Evolutionary conservation across 2,888 invertebrate genomes (phyloP).

Genomic region (Volucella bombylans): DNA sequence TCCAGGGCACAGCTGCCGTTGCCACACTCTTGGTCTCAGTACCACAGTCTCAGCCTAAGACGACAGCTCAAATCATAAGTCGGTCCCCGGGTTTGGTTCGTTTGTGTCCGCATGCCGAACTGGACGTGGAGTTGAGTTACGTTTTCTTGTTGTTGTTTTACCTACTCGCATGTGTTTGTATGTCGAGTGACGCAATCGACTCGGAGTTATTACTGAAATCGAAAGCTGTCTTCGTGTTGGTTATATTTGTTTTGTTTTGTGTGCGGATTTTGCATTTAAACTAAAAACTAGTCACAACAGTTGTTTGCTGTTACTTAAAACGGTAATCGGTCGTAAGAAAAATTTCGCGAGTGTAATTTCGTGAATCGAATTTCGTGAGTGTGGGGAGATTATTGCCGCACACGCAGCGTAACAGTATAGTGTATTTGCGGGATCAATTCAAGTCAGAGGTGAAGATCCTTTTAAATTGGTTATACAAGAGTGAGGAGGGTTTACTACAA

Average conservation of each 20-base stretch:
- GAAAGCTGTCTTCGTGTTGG: constrained; percentile 55
- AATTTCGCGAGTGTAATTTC: constrained; percentile 26
- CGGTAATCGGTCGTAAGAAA: constrained; percentile 43
- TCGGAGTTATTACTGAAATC: constrained; percentile 56
- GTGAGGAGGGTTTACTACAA: too few relatives aligned
- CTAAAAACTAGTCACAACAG: constrained; percentile 50
- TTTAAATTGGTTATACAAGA: not conserved
- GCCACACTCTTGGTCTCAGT: not conserved
- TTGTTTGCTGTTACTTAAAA: constrained; percentile 47
- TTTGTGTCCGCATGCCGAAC: constrained; percentile 67
- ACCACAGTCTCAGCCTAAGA: too few relatives aligned
- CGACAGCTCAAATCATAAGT: constrained; percentile 24
- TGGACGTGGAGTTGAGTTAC: constrained; percentile 33
- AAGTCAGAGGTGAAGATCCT: not conserved
- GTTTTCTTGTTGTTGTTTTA: constrained; percentile 3
- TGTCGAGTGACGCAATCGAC: constrained; percentile 56
- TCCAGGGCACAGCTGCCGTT: constrained; percentile 19
- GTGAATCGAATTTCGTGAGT: constrained; percentile 29
- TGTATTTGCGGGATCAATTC: not conserved
- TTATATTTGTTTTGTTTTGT: constrained; percentile 50
- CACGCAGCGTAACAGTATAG: not conserved
- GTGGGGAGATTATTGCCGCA: constrained; percentile 1
- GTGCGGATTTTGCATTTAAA: constrained; percentile 39
- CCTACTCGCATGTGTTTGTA: constrained; percentile 35
- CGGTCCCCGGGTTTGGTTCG: constrained; percentile 45